Evolutionary conservation across 2,888 invertebrate species (phyloP).

Genomic region (Drosophila rellima): DNA sequence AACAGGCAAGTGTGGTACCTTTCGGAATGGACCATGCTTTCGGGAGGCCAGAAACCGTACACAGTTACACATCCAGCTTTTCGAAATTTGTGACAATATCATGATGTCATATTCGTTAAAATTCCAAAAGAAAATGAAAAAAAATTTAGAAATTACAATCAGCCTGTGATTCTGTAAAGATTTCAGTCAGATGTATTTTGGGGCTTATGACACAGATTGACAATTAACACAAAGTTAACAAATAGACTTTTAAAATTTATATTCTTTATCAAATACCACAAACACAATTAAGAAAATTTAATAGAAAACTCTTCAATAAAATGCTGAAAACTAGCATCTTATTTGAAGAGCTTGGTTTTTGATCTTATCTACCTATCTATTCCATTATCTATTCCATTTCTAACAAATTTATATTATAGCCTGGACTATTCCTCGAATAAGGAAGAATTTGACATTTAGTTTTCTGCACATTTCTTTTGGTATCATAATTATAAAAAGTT

Average conservation of each 20-base stretch:
- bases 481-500: too few species aligned
- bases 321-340: too few species aligned
- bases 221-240: background rate
- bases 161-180: background rate
- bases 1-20: constrained; percentile 41
- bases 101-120: background rate
- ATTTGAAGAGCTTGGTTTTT: too few species aligned
- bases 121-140: background rate
- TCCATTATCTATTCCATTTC: too few species aligned
- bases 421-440: too few species aligned
- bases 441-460: too few species aligned
- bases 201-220: background rate
- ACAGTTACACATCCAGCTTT: background rate
- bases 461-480: too few species aligned
- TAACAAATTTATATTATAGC: too few species aligned
- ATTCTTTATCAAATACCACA: background rate
- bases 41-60: constrained; percentile 25
- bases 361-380: too few species aligned
- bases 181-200: background rate
- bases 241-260: background rate
- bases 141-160: constrained; percentile 15
- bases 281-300: background rate
- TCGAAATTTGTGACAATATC: constrained; percentile 7
- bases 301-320: background rate
- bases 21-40: constrained; percentile 24